Base-by-base conservation (phyloP, 2,888 invertebrate species). In the Allophyes oxyacanthae region DNA sequence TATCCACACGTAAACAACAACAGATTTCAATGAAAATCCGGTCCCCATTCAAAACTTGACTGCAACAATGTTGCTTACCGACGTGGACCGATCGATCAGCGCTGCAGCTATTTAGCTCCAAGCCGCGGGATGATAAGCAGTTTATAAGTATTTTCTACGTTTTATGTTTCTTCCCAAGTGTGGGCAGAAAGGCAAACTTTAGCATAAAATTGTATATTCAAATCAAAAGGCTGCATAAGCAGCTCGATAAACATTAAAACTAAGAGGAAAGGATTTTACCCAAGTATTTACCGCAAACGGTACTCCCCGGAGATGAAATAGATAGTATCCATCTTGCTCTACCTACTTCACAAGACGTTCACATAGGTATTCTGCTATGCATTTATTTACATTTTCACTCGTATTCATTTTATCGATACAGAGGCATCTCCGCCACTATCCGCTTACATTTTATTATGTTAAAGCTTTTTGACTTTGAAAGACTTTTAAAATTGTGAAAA, bases 311-410 rank as follows among this genome's bases (percentile, higher is more conserved):
- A 69, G 76, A 73, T 75, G 64, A 68, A 62, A 72, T 56, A 72
- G 68, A 68, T 61, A 64, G 54, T 68, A 64, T 75, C 61, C 62
- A 57, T 72, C 72, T 62, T 68, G 53, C 58, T 57, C 59, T 58
- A 34, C 56, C 59, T 56, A 65, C 62, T 69, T 65, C 55, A 72
- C 53, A 61, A 68, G 62, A 51, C 61, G 57, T 57, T 59, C 75
- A 48, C 58, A 57, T 75, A n/a, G n/a, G n/a, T n/a, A 68, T 72
- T 64, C 49, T 44, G 43, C 46, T 48, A 63, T 75, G 58, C 77
- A 73, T 76, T 72, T 76, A 70, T 76, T 76, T 59, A 55, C 60
- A 70, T 69, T 59, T 74, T 66, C 70, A 57, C 56, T 50, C 60
- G 54, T 37, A 73, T 75, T 68, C 49, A 67, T 72, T 72, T 75